Conservation (phyloP, 2,797 vertebrate genomes). For the Pelobates cultripes region DNA sequence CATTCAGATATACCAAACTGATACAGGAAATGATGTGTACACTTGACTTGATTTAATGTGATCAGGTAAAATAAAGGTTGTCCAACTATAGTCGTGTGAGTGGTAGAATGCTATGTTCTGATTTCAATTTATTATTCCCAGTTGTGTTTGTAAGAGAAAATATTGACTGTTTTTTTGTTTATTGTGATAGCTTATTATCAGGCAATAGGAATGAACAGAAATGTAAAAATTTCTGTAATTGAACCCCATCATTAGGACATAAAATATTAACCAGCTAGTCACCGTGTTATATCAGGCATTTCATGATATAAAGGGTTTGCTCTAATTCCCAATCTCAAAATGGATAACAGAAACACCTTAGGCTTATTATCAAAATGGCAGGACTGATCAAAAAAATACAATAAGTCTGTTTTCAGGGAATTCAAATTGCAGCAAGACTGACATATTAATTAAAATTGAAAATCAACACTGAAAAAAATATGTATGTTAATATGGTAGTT, state of each 20-base stretch:
- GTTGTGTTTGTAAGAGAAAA: slow-evolving; percentile 29
- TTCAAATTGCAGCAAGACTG: neutral
- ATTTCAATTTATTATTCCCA: slow-evolving; percentile 63
- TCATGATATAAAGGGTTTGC: too few species aligned
- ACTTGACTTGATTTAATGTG: slow-evolving; percentile 71
- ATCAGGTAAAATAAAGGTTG: slow-evolving; percentile 72
- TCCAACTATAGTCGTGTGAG: slow-evolving; percentile 75
- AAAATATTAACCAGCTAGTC: too few species aligned
- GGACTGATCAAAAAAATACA: neutral
- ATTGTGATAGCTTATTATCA: neutral
- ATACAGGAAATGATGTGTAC: slow-evolving; percentile 71
- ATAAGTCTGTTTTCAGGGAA: neutral
- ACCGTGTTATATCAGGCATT: too few species aligned
- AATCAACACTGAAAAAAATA: neutral
- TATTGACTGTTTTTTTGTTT: neutral
- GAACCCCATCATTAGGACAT: neutral
- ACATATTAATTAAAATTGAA: neutral
- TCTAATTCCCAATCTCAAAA: too few species aligned
- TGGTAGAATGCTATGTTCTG: slow-evolving; percentile 65
- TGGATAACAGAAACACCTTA: neutral
- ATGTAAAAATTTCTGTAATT: neutral
- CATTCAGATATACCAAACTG: slow-evolving; percentile 72
- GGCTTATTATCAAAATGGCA: neutral
- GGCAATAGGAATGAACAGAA: neutral
- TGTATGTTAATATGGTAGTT: neutral